phyloP scores from a whole-genome alignment of 1,140 invertebrate species.

The Drosophila repleta region DNA sequence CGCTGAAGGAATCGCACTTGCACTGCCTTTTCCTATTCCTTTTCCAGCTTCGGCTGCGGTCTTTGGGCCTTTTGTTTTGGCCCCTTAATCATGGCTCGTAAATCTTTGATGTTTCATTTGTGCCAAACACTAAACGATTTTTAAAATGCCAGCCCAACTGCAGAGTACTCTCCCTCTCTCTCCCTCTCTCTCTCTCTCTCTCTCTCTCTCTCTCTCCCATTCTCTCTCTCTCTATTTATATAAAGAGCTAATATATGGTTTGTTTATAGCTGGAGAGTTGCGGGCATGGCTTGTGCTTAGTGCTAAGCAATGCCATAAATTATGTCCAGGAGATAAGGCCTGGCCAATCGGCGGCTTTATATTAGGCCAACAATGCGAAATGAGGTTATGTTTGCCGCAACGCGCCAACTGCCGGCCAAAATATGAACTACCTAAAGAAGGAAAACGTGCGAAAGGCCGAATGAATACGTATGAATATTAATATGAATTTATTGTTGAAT shows the following conservation, averaged over 20 bases:
- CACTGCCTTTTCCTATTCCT: conserved; percentile 41
- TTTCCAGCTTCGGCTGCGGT: neutral
- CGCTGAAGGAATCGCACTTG: conserved; percentile 51
- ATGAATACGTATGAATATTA: too few species aligned
- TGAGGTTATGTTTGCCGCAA: conserved; percentile 39
- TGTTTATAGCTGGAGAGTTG: conserved; percentile 21
- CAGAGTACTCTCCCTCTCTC: neutral
- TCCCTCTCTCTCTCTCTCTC: neutral
- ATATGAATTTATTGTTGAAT: too few species aligned
- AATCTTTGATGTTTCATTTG: conserved; percentile 83
- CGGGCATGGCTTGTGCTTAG: conserved; percentile 36
- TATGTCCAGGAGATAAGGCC: conserved; percentile 54
- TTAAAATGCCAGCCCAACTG: conserved; percentile 53
- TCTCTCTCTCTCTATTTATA: neutral
- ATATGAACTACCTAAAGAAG: conserved; percentile 4
- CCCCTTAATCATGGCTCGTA: conserved; percentile 78
- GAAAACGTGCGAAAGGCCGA: too few species aligned
- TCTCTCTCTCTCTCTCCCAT: neutral
- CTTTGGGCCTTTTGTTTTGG: conserved; percentile 52
- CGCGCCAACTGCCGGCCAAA: neutral
- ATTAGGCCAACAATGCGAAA: conserved; percentile 36
- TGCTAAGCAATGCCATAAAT: conserved; percentile 66
- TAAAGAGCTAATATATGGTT: conserved; percentile 26
- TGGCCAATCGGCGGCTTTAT: conserved; percentile 54
- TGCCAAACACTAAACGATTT: conserved; percentile 77